Conservation (phyloP, 2,797 vertebrate species). For the Rachycentron canadum region DNA sequence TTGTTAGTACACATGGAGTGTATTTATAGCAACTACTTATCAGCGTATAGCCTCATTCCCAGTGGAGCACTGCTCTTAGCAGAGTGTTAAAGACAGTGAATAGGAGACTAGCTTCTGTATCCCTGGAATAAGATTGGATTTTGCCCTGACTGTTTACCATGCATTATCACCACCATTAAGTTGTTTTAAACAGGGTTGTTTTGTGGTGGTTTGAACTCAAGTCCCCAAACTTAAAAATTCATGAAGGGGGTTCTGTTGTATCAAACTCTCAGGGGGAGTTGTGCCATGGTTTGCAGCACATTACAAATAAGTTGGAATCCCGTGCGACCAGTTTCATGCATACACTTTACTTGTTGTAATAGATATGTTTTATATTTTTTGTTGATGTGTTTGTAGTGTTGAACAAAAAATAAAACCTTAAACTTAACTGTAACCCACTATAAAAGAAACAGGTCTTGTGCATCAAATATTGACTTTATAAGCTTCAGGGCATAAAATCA, state of each 20-base stretch:
- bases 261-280: constrained; percentile 35
- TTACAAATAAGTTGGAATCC: neutral
- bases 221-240: constrained; percentile 43
- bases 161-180: constrained; percentile 49
- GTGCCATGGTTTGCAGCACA: constrained; percentile 7
- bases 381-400: neutral
- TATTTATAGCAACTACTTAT: constrained; percentile 33
- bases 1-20: constrained; percentile 9
- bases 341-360: neutral
- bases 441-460: neutral
- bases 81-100: constrained; percentile 35
- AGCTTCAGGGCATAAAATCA: neutral
- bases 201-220: constrained; percentile 44
- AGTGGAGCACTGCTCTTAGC: constrained; percentile 36
- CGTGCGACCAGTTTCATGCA: neutral
- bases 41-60: constrained; percentile 34
- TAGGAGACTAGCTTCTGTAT: constrained; percentile 34
- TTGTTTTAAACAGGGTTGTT: constrained; percentile 42
- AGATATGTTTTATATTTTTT: constrained; percentile 6
- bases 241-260: constrained; percentile 31
- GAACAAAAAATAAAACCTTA: neutral
- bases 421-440: neutral
- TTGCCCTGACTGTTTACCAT: constrained; percentile 33
- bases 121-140: constrained; percentile 65
- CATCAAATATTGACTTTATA: neutral